Evolutionary conservation across 2,888 invertebrate genomes (phyloP), one percentile per base, ranked within the genome.

Genomic region (Cerastis leucographa): DNA sequence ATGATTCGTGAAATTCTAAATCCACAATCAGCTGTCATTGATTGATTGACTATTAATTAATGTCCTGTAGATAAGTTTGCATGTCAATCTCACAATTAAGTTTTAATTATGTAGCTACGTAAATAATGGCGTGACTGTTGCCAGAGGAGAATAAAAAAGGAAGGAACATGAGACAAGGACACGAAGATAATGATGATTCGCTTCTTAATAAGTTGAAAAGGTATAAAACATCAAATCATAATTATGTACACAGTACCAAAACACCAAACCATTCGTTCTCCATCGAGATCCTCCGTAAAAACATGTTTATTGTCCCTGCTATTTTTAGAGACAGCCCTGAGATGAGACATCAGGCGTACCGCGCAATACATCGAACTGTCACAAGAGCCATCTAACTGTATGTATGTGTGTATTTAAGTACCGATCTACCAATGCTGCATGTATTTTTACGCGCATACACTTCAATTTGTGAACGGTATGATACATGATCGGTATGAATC

Each of bases 251-350:
- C 56, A 59, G 17, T 29, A 59, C 59, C 29, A n/a, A 14, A 44
- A 66, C 56, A 59, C 12, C 42, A 59, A 56, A 44, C 2, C n/a
- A 5, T 54, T 9, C 19, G 49, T 14, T 0, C 25, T 22, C 25
- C 35, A 17, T 25, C 7, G 19, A 73, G 14, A n/a, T 35, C 56
- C n/a, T 4, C 19, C 11, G n/a, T 22, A 61, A 59, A 77, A 54
- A 3, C 44, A 17, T 2, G 5, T 64, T 62, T 54, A 40, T 19
- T 25, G 14, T 17, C 2, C 14, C n/a, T 19, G 4, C 51, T 62
- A 67, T 80, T 54, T 59, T 68, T 17, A n/a, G 61, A 14, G 84
- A 6, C 65, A 81, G 25, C 84, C 84, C 84, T 74, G 40, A 51
- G 35, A 65, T 29, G 40, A 14, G 14, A 56, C 56, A 56, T 59